Percentiles rank a stretch among this genome's conserved stretches.
Evolutionary conservation across 2,888 invertebrate genomes (phyloP).

Genomic region (Ormia ochracea): DNA sequence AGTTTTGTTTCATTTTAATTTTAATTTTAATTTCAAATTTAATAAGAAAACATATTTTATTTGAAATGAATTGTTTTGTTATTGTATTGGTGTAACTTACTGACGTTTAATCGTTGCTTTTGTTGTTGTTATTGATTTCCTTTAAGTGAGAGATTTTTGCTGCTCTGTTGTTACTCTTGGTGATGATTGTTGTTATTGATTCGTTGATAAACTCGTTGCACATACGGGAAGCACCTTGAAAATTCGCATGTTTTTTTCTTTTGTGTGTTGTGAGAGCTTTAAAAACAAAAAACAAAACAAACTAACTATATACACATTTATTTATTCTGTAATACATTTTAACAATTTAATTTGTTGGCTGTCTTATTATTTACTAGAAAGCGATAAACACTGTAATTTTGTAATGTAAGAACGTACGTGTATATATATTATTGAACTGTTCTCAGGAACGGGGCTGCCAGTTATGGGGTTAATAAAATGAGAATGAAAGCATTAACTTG

Average conservation of each 20-base stretch:
- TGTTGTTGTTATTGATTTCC: constrained; percentile 55
- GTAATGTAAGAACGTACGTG: neutral
- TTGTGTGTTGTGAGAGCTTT: constrained; percentile 35
- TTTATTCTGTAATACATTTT: constrained; percentile 27
- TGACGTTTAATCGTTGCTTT: constrained; percentile 31
- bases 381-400: constrained; percentile 10
- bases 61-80: constrained; percentile 31
- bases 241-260: constrained; percentile 65
- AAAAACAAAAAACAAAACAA: neutral
- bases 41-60: neutral
- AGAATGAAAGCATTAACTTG: too few species aligned
- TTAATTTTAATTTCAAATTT: constrained; percentile 6
- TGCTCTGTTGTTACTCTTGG: constrained; percentile 6
- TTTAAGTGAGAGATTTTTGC: constrained; percentile 49
- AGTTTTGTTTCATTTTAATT: too few species aligned
- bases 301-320: too few species aligned
- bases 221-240: constrained; percentile 74
- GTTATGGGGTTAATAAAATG: too few species aligned
- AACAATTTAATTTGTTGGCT: constrained; percentile 13
- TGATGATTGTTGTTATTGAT: constrained; percentile 53
- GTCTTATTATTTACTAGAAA: constrained; percentile 26
- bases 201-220: constrained; percentile 62
- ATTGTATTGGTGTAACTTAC: constrained; percentile 31
- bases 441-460: too few species aligned
- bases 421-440: too few species aligned